phyloP scores from a whole-genome alignment of 2,797 vertebrate genomes.

The Peromyscus eremicus region DNA sequence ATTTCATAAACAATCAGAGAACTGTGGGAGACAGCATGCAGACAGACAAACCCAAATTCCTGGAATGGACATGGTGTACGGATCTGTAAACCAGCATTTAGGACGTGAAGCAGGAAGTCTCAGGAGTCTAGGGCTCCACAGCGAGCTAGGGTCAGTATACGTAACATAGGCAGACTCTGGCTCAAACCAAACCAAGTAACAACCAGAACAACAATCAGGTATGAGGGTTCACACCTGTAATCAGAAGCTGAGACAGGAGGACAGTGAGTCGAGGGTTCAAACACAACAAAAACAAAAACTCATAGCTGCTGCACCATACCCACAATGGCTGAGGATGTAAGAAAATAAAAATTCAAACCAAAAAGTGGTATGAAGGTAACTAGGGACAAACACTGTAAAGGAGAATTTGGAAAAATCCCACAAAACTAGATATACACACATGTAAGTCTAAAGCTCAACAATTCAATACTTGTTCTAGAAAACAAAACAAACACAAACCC shows the following conservation, averaged over 20 bases:
- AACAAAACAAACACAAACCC: conserved; percentile 15
- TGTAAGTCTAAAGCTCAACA: neutral
- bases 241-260: neutral
- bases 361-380: neutral
- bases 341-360: conserved; percentile 14
- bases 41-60: neutral
- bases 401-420: conserved; percentile 12
- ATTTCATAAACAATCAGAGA: neutral
- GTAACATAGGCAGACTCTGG: neutral
- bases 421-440: conserved; percentile 8
- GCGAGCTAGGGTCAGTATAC: neutral
- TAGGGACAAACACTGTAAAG: neutral
- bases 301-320: neutral
- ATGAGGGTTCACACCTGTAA: neutral
- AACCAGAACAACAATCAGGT: neutral
- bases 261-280: neutral
- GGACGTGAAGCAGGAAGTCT: neutral
- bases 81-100: no score
- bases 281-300: neutral
- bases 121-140: no score
- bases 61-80: neutral
- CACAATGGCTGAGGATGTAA: neutral
- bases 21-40: neutral
- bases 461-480: neutral
- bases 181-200: neutral